Evolutionary conservation across 2,113 vertebrate genomes (phyloP).

Genomic region (Genyomyrus donnyi): DNA sequence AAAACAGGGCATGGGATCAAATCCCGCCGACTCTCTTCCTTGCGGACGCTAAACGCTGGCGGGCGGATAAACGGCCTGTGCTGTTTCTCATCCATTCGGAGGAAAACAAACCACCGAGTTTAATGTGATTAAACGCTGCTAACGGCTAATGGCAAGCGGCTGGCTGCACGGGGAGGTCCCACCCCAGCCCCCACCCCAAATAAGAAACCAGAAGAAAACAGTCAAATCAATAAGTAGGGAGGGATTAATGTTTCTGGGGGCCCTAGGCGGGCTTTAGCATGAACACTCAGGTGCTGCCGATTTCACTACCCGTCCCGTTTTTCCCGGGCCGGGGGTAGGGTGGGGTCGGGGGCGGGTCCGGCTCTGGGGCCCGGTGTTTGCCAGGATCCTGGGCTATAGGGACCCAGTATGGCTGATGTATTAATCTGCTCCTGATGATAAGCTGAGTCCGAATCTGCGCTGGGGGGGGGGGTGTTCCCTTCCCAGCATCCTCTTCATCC

Average conservation of each 20-base stretch:
- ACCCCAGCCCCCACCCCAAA: not conserved
- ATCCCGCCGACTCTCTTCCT: not conserved
- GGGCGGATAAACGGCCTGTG: not conserved
- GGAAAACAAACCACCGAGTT: not conserved
- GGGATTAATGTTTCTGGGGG: not conserved
- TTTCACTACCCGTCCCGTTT: not conserved
- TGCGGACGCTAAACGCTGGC: not conserved
- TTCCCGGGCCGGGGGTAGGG: not conserved
- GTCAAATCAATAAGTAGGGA: not conserved
- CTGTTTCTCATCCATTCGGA: not conserved
- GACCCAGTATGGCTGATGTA: too few species aligned
- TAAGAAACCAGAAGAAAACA: not conserved
- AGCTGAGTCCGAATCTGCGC: not conserved
- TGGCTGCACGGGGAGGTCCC: not conserved
- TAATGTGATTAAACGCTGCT: not conserved
- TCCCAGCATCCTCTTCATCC: too few species aligned
- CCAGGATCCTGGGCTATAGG: not conserved
- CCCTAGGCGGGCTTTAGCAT: not conserved
- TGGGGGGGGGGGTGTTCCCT: not conserved
- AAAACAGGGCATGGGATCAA: not conserved
- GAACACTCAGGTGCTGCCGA: not conserved
- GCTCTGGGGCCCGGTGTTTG: not conserved
- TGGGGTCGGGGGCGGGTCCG: not conserved
- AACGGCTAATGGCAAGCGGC: not conserved
- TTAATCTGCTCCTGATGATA: not conserved